Percentiles rank a stretch among this genome's conserved stretches.
Conservation (phyloP, 2,888 invertebrate genomes). For the Drosophila rubida region DNA sequence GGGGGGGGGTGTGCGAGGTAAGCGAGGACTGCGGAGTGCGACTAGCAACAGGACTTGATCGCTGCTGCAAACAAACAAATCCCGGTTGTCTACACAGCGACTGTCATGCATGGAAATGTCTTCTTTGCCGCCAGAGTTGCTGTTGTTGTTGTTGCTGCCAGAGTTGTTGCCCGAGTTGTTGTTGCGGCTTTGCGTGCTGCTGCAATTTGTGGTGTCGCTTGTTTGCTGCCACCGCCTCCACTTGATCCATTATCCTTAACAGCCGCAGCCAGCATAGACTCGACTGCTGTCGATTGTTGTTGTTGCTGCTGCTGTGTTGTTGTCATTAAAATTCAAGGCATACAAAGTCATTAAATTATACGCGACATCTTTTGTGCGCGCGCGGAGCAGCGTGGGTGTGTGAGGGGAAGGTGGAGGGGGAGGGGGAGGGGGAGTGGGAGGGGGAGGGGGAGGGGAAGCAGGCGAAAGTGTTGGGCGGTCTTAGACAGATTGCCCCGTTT, state of each 20-base stretch:
- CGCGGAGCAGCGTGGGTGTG: constrained; percentile 16
- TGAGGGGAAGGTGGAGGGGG: constrained; percentile 12
- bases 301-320: constrained; percentile 53
- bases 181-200: constrained; percentile 61
- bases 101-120: constrained; percentile 71
- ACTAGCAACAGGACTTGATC: constrained; percentile 53
- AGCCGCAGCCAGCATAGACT: constrained; percentile 17
- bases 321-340: constrained; percentile 83
- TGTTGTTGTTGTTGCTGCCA: constrained; percentile 11
- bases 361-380: constrained; percentile 75
- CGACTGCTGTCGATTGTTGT: constrained; percentile 41
- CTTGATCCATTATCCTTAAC: constrained; percentile 80
- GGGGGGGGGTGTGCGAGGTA: neutral
- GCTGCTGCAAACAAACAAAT: constrained; percentile 71
- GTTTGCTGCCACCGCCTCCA: constrained; percentile 69
- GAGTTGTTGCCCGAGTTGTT: constrained; percentile 32
- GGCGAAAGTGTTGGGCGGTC: constrained; percentile 61
- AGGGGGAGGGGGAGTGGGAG: neutral
- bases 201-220: constrained; percentile 78
- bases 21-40: constrained; percentile 3
- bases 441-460: neutral
- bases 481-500: constrained; percentile 53
- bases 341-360: constrained; percentile 83
- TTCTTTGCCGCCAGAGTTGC: constrained; percentile 24
- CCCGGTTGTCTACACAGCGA: constrained; percentile 72